Base-by-base conservation (phyloP, 2,888 invertebrate species). In the Keiferia lycopersicella region DNA sequence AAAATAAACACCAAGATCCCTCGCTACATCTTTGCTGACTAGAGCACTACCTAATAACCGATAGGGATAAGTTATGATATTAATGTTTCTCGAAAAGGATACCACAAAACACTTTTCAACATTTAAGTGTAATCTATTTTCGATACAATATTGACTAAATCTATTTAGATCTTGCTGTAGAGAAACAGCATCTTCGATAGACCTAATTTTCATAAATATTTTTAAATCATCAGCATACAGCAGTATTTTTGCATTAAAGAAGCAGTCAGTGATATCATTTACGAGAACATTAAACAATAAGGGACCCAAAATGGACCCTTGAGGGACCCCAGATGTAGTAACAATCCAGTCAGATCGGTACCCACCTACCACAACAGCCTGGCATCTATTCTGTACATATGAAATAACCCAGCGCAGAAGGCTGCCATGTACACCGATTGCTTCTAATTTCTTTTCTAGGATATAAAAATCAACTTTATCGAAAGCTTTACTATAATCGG, bases 171-270 rank as follows among this genome's bases (percentile, higher is more conserved):
- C 58, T 38, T 26, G 10, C 34, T 58, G 58, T 2, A 58, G 18
- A 8, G 8, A 16, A 4, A 38, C 1, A 6, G 34, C 58, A 58
- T 58, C 58, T 10, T 34, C 38, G 1, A 38, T 14, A 16, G 58
- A 38, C 16, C n/a, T 58, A 34, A 58, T 58, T 16, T 34, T 58
- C 38, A 38, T 38, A 26, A 16, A 38, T n/a, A 38, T 58, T 38
- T 58, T 58, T n/a, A 58, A 14, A 16, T 58, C 58, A 38, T 58
- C 58, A 34, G 58, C 58, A 38, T 58, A 58, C 16, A 58, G 18
- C 7, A 58, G 11, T 38, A 38, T 38, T 6, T 11, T 11, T 14
- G 38, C 12, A n/a, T 53, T 53, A 1, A 20, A 22, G 12, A 57
- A 57, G 38, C 57, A 57, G 1, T 57, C 7, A 14, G 30, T 38